These are phyloP conservation scores for Eulemur albifrons DNA, from an alignment of 2,797 vertebrate species.

Conservation along the genomic window DNA sequence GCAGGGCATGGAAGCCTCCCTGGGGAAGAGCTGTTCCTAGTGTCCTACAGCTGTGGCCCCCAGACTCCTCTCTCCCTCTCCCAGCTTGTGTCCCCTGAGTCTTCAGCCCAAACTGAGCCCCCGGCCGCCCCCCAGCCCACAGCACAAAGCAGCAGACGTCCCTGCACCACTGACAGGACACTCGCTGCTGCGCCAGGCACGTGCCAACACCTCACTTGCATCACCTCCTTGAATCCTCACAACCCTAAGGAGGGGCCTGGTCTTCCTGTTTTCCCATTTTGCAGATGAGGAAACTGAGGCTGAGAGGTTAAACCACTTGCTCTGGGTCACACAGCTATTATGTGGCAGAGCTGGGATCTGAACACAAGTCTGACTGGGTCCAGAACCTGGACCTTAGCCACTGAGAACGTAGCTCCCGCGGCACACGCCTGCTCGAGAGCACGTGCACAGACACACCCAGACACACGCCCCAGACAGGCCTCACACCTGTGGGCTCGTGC, in stretches of 20 bases:
- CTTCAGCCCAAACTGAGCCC: not conserved
- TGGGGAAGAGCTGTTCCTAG: not conserved
- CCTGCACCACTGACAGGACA: accelerated
- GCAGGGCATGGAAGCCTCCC: not conserved
- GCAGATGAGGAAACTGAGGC: not conserved
- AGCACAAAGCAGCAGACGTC: not conserved
- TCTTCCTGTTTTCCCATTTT: not conserved
- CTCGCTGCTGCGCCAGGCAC: accelerated
- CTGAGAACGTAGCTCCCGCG: accelerated
- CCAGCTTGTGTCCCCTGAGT: accelerated
- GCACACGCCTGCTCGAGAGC: accelerated
- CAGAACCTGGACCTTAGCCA: not conserved
- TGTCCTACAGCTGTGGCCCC: not conserved
- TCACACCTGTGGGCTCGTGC: not conserved
- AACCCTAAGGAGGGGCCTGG: too few relatives aligned
- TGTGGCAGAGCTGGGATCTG: not conserved
- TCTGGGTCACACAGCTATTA: not conserved
- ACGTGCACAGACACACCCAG: accelerated
- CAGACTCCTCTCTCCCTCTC: accelerated
- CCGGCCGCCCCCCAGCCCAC: not conserved
- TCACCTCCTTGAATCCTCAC: not conserved
- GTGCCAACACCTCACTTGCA: accelerated
- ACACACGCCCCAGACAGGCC: accelerated
- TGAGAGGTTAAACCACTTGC: not conserved
- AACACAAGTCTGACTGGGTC: not conserved